Evolutionary conservation across 2,113 vertebrate genomes (phyloP), one percentile per base, ranked within the genome.

Genomic region (Ochotona princeps): DNA sequence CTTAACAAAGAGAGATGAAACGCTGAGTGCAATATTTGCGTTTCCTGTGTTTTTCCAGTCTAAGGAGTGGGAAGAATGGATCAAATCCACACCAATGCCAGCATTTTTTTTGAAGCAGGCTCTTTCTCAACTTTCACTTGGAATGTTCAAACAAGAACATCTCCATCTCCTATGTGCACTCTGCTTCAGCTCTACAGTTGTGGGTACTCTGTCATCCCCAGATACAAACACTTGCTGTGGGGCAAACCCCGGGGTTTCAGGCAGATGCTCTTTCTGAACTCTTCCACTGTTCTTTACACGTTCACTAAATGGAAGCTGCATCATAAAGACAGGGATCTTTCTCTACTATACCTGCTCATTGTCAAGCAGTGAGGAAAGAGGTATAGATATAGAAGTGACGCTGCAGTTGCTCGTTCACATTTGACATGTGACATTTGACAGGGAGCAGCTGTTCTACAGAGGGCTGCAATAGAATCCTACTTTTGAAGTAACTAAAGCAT

Each of bases 1-100:
- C 28, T 44, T 78, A 20, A 67, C 70, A 15, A 72, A 86, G 7
- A 10, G 25, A 18, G 5, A 2, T 18, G 9, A 17, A 5, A 60
- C 21, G n/a, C 3, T 21, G 14, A 80, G 20, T 0, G 1, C 4
- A 3, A 2, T 12, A 0, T 18, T 90, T 32, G 61, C 7, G 3
- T 32, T 60, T 54, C 38, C 21, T 83, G 7, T 28, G 30, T 23
- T 80, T 76, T 92, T 80, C 28, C 75, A 38, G 21, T 20, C 15
- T 61, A 9, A 30, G 9, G 28, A 49, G 21, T 30, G n/a, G 47
- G 61, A 83, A 80, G 76, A 67, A 80, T 47, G 47, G 61, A 51
- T 63, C 2, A 30, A 66, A 15, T 82, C 14, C 49, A 13, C 38
- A 23, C 0, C 2, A 2, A 12, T 0, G 0, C 5, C 30, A 44